Evolutionary conservation across 2,888 invertebrate genomes (phyloP).

Genomic region (Amiota minor): DNA sequence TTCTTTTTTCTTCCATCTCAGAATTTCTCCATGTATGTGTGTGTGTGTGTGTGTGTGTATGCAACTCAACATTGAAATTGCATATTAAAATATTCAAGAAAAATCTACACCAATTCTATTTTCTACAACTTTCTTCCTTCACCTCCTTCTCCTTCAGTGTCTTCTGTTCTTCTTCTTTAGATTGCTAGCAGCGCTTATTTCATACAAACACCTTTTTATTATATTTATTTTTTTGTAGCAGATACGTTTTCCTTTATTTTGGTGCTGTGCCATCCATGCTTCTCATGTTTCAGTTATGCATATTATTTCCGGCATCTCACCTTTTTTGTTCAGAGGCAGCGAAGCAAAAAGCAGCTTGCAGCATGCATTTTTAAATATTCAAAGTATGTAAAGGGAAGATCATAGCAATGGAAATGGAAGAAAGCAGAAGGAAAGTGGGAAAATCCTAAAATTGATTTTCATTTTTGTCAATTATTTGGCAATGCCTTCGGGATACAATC

Average conservation of each 20-base stretch:
- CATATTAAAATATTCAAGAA: constrained; percentile 19
- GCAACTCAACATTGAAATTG: constrained; percentile 1
- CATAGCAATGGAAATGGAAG: background rate
- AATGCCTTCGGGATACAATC: background rate
- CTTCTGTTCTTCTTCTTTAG: constrained; percentile 5
- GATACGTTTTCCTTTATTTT: background rate
- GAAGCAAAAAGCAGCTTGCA: constrained; percentile 18
- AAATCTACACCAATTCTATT: constrained; percentile 12
- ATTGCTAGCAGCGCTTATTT: constrained; percentile 20
- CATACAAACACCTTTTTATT: constrained; percentile 25
- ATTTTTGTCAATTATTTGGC: constrained; percentile 28
- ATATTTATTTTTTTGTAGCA: background rate
- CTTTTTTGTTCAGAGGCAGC: constrained; percentile 2
- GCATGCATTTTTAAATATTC: constrained; percentile 13
- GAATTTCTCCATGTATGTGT: background rate
- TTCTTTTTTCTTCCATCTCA: background rate
- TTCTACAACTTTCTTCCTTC: background rate
- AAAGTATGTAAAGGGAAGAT: background rate
- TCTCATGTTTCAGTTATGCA: constrained; percentile 15
- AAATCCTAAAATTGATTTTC: constrained; percentile 16
- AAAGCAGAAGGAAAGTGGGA: background rate
- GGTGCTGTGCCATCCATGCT: background rate
- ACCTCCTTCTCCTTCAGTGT: background rate
- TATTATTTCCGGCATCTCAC: constrained; percentile 28
- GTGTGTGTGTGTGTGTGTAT: background rate